A percentile compares a stretch with the other conserved stretches of the same genome.
phyloP scores from a whole-genome alignment of 1,140 invertebrate genomes.

The Maniola jurtina region DNA sequence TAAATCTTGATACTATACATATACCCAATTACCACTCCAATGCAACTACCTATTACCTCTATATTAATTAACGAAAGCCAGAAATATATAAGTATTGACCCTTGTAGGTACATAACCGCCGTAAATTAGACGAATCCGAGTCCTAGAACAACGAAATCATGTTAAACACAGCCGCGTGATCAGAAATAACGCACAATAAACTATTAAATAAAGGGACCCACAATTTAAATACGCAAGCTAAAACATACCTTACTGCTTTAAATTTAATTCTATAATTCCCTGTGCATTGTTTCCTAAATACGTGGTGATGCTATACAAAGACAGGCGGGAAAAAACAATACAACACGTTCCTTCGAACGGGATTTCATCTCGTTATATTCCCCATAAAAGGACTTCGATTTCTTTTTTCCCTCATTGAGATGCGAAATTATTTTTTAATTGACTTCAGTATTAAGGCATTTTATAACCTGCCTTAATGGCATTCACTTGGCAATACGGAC shows the following conservation, averaged over 20 bases:
- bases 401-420: conserved; percentile 44
- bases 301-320: conserved; percentile 43
- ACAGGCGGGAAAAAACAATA: conserved; percentile 57
- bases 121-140: conserved; percentile 45
- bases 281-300: conserved; percentile 38
- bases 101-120: conserved; percentile 40
- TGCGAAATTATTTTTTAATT: conserved; percentile 48
- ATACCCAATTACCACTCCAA: conserved; percentile 36
- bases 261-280: conserved; percentile 12
- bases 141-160: conserved; percentile 53
- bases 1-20: not conserved
- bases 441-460: conserved; percentile 38
- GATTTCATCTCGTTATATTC: conserved; percentile 63
- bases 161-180: conserved; percentile 45
- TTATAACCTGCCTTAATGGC: conserved; percentile 34
- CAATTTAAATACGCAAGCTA: not conserved
- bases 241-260: conserved; percentile 20
- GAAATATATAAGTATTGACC: conserved; percentile 47
- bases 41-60: too few species aligned
- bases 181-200: conserved; percentile 48
- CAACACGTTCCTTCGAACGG: conserved; percentile 48
- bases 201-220: conserved; percentile 23
- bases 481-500: conserved; percentile 26
- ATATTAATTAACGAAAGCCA: conserved; percentile 42
- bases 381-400: conserved; percentile 56